Percentiles rank a stretch among this genome's conserved stretches.
Evolutionary conservation across 1,140 invertebrate genomes (phyloP).

Genomic region (Saccostrea glomerata): DNA sequence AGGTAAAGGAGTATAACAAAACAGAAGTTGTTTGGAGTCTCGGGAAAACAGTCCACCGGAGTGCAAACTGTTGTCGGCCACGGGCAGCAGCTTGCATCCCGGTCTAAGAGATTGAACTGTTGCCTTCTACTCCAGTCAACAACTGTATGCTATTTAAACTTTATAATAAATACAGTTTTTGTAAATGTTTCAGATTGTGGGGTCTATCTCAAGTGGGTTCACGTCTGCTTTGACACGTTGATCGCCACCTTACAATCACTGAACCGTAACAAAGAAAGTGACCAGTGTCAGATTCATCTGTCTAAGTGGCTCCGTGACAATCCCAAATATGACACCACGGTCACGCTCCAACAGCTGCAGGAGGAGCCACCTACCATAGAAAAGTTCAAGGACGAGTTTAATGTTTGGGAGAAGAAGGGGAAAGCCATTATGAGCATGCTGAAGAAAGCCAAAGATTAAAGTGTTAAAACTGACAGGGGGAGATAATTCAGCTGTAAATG

Average conservation of each 20-base stretch:
- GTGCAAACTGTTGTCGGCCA: too few species aligned
- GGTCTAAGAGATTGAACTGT: too few species aligned
- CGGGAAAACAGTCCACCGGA: too few species aligned
- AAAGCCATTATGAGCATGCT: slow-evolving; percentile 57
- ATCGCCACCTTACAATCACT: slow-evolving; percentile 64
- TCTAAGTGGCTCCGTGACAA: slow-evolving; percentile 86
- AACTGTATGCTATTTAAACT: too few species aligned
- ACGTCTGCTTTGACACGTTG: slow-evolving; percentile 71
- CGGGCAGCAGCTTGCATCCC: too few species aligned
- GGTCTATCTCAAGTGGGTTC: slow-evolving; percentile 74
- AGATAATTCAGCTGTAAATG: too few species aligned
- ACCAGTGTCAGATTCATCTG: slow-evolving; percentile 82
- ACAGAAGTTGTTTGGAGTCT: too few species aligned
- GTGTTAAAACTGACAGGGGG: too few species aligned
- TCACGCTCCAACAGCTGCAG: slow-evolving; percentile 78
- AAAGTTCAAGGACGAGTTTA: slow-evolving; percentile 70
- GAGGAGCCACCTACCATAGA: slow-evolving; percentile 63
- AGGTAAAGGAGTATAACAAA: too few species aligned
- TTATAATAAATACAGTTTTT: not conserved
- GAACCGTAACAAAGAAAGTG: slow-evolving; percentile 68
- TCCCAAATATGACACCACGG: slow-evolving; percentile 89
- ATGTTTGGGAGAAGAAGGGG: slow-evolving; percentile 68
- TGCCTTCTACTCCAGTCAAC: too few species aligned
- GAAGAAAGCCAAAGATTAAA: slow-evolving; percentile 38
- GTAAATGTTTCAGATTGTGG: slow-evolving; percentile 66